Evolutionary conservation across 2,797 vertebrate genomes (phyloP).

Genomic region (Clarias fuscus): DNA sequence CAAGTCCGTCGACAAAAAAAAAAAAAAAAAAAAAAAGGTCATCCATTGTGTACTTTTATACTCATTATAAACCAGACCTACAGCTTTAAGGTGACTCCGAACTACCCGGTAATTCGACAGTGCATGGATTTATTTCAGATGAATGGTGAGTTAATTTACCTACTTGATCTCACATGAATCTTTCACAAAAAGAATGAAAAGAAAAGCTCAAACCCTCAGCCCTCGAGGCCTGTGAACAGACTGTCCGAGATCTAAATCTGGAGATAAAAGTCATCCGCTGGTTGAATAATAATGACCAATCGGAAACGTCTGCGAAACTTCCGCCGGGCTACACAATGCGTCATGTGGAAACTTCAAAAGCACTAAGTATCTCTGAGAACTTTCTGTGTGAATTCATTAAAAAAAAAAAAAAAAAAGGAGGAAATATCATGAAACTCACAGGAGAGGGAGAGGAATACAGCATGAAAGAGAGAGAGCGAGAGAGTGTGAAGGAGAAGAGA

Average conservation of each 20-base stretch:
- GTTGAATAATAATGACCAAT: background rate
- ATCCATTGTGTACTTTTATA: background rate
- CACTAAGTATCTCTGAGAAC: background rate
- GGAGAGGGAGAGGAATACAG: background rate
- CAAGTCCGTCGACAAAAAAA: too few relatives aligned
- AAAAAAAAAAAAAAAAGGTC: background rate
- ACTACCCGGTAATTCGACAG: background rate
- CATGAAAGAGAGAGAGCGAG: background rate
- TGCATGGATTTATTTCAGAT: background rate
- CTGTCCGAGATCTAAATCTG: background rate
- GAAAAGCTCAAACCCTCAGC: background rate
- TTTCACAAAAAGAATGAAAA: background rate
- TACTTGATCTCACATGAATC: background rate
- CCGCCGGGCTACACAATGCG: background rate
- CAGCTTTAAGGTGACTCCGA: background rate
- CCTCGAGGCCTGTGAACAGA: background rate
- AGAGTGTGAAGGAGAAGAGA: background rate
- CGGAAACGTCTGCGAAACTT: conserved; percentile 14
- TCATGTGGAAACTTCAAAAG: conserved; percentile 13
- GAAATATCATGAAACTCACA: background rate
- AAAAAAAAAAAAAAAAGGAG: background rate
- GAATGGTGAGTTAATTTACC: background rate
- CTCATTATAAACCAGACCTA: background rate
- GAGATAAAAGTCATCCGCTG: background rate
- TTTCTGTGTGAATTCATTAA: conserved; percentile 3